Conservation (phyloP, 2,888 invertebrate genomes). For the Dorcus parallelipipedus region DNA sequence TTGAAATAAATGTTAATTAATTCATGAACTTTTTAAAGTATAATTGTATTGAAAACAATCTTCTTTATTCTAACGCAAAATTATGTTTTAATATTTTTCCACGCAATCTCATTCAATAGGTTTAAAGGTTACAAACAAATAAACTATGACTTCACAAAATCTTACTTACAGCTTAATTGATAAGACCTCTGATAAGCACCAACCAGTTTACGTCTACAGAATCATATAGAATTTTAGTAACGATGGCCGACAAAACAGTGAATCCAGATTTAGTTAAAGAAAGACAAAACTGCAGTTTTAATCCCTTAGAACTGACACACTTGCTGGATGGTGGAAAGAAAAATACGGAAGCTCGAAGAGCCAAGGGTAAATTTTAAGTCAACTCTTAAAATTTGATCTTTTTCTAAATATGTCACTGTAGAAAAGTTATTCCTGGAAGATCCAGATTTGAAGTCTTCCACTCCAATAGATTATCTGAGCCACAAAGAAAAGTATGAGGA, state of each 20-base stretch:
- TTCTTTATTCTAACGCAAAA: too few species aligned
- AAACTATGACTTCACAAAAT: too few species aligned
- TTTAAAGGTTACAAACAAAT: too few species aligned
- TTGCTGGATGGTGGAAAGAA: conserved; percentile 74
- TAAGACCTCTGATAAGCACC: too few species aligned
- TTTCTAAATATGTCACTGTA: conserved; percentile 40
- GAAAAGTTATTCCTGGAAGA: conserved; percentile 60
- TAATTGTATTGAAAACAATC: too few species aligned
- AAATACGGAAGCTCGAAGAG: conserved; percentile 68
- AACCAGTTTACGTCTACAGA: too few species aligned
- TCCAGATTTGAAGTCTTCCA: conserved; percentile 63
- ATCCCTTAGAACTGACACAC: conserved; percentile 70
- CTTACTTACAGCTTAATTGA: too few species aligned
- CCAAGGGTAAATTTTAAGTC: conserved; percentile 50
- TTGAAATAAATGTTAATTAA: too few species aligned
- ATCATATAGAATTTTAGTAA: neutral
- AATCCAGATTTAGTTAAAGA: conserved; percentile 64
- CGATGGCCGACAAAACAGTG: conserved; percentile 5
- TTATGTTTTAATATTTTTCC: too few species aligned
- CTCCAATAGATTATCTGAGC: conserved; percentile 74
- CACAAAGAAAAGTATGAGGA: conserved; percentile 83
- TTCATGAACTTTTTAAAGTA: too few species aligned
- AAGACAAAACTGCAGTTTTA: conserved; percentile 72
- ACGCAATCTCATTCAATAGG: too few species aligned
- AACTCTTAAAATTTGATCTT: neutral